Conservation (phyloP, 2,113 vertebrate genomes). For the Bostrychus sinensis region DNA sequence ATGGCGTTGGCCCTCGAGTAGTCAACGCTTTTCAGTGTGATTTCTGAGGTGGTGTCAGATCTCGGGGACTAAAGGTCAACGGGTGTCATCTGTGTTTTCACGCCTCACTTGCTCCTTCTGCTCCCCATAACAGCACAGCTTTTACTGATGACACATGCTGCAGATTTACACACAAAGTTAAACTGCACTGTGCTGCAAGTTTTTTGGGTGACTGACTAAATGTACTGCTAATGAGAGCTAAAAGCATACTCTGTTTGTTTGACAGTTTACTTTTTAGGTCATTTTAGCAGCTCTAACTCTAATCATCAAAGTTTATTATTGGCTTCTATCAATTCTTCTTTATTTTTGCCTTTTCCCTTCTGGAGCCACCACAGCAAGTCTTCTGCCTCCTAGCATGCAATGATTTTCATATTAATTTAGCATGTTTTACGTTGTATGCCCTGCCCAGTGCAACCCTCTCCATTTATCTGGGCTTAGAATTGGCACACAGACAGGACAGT, state of each 20-base stretch:
- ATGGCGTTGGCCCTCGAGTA: slow-evolving; percentile 12
- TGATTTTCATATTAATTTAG: too few species aligned
- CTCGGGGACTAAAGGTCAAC: slow-evolving; percentile 67
- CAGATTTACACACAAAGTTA: slow-evolving; percentile 39
- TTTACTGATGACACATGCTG: slow-evolving; percentile 57
- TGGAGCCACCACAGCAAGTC: too few species aligned
- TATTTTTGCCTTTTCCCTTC: too few species aligned
- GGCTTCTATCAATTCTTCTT: too few species aligned
- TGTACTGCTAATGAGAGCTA: background rate
- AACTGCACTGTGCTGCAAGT: background rate
- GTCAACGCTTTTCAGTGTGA: slow-evolving; percentile 41
- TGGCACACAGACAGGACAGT: too few species aligned
- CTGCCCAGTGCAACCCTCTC: too few species aligned
- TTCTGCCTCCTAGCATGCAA: too few species aligned
- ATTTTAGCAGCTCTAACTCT: too few species aligned
- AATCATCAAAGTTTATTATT: too few species aligned
- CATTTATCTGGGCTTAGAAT: too few species aligned
- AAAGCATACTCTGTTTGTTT: background rate
- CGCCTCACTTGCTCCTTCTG: slow-evolving; percentile 71
- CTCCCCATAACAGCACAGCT: slow-evolving; percentile 44
- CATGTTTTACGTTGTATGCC: too few species aligned
- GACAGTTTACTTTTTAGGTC: too few species aligned
- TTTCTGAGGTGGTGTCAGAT: slow-evolving; percentile 48
- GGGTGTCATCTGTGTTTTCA: slow-evolving; percentile 69
- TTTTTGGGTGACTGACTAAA: background rate